Percentiles rank a stretch among this genome's conserved stretches.
phyloP scores from a whole-genome alignment of 2,797 vertebrate genomes.

The Morus bassanus region DNA sequence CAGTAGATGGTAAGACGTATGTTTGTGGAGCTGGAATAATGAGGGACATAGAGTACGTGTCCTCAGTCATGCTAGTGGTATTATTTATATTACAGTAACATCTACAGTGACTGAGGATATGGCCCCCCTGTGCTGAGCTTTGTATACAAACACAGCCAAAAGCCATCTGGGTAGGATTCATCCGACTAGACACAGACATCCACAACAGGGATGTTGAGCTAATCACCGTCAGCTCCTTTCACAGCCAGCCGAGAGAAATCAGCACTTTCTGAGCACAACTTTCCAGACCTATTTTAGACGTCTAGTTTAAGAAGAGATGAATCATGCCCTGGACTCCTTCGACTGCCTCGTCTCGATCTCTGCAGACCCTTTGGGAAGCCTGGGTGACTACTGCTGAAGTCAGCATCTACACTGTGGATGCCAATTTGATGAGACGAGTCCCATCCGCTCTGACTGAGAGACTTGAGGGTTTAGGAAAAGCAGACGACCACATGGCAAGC shows the following conservation, averaged over 20 bases:
- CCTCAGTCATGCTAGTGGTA: background rate
- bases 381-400: background rate
- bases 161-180: conserved; percentile 45
- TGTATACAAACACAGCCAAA: conserved; percentile 49
- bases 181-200: background rate
- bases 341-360: background rate
- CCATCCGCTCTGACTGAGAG: background rate
- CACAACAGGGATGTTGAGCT: conserved; percentile 5
- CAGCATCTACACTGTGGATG: background rate
- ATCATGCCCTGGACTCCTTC: conserved; percentile 24
- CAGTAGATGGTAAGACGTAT: background rate
- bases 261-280: conserved; percentile 1
- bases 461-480: background rate
- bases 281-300: conserved; percentile 49
- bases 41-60: background rate
- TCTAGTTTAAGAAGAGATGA: conserved; percentile 39
- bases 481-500: background rate
- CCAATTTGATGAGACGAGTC: background rate
- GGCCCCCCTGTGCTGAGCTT: background rate
- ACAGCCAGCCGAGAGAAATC: conserved; percentile 21
- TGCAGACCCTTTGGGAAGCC: background rate
- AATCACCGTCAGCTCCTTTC: conserved; percentile 41
- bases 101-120: background rate
- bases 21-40: background rate
- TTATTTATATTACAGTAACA: background rate